phyloP scores from a whole-genome alignment of 2,888 invertebrate genomes.

The Byasa hedistus region DNA sequence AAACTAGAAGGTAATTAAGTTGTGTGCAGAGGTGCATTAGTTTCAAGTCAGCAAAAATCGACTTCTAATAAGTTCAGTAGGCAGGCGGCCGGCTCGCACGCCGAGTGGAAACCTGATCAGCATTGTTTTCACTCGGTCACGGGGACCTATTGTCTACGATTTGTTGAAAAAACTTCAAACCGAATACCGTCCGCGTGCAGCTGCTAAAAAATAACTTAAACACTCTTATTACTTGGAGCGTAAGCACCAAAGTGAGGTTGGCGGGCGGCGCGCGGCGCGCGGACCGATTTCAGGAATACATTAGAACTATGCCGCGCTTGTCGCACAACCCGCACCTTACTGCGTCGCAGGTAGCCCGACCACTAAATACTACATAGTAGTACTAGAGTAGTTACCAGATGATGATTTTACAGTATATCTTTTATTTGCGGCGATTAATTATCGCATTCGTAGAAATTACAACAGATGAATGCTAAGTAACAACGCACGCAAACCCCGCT shows the following conservation, averaged over 20 bases:
- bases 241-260: constrained; percentile 36
- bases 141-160: constrained; percentile 57
- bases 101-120: constrained; percentile 23
- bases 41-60: neutral
- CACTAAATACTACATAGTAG: too few relatives aligned
- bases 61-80: constrained; percentile 3
- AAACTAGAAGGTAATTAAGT: too few relatives aligned
- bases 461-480: too few relatives aligned
- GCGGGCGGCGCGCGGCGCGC: constrained; percentile 38
- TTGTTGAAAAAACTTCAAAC: constrained; percentile 52
- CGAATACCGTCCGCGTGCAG: constrained; percentile 1
- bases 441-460: too few relatives aligned
- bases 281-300: constrained; percentile 25
- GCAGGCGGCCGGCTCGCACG: constrained; percentile 11
- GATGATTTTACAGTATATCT: too few relatives aligned
- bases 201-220: neutral
- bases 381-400: too few relatives aligned
- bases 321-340: too few relatives aligned
- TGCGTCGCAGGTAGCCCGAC: too few relatives aligned
- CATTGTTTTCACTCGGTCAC: constrained; percentile 38
- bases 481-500: too few relatives aligned
- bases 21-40: too few relatives aligned
- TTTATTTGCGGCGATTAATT: too few relatives aligned
- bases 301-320: constrained; percentile 28
- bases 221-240: neutral